A percentile compares a stretch with the other conserved stretches of the same genome.
These are phyloP conservation scores for Theristicus caerulescens DNA, from an alignment of 2,113 vertebrate species.

Conservation along the genomic window DNA sequence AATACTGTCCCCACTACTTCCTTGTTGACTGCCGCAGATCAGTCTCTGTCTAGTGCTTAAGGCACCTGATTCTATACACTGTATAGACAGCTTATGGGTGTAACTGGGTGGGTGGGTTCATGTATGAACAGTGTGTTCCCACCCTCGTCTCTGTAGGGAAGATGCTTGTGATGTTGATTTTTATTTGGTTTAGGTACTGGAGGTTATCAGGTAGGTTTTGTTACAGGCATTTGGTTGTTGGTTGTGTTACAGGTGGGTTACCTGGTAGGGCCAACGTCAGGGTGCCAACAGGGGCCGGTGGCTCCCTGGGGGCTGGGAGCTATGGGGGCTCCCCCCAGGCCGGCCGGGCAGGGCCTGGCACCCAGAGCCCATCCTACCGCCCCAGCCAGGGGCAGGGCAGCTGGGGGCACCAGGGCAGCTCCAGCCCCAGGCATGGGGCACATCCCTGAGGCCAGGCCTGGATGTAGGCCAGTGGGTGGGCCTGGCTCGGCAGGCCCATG, in stretches of 20 bases:
- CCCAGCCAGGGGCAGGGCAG: background rate
- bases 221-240: background rate
- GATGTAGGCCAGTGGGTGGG: no score
- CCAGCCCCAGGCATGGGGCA: background rate
- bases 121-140: accelerated
- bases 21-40: background rate
- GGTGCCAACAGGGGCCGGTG: background rate
- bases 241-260: background rate
- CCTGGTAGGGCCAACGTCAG: accelerated
- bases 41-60: background rate
- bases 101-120: accelerated
- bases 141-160: background rate
- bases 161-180: background rate
- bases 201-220: background rate
- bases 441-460: background rate
- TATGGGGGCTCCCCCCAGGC: background rate
- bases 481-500: no score
- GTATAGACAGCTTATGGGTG: background rate
- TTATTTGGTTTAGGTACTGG: background rate
- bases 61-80: background rate
- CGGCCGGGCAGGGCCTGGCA: background rate
- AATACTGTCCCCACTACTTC: background rate
- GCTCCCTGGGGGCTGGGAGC: background rate
- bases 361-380: accelerated
- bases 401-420: background rate